Percentiles rank a stretch among this genome's conserved stretches.
These are phyloP conservation scores for Pseudorasbora parva DNA, from an alignment of 2,113 vertebrate genomes.

Conservation along the genomic window DNA sequence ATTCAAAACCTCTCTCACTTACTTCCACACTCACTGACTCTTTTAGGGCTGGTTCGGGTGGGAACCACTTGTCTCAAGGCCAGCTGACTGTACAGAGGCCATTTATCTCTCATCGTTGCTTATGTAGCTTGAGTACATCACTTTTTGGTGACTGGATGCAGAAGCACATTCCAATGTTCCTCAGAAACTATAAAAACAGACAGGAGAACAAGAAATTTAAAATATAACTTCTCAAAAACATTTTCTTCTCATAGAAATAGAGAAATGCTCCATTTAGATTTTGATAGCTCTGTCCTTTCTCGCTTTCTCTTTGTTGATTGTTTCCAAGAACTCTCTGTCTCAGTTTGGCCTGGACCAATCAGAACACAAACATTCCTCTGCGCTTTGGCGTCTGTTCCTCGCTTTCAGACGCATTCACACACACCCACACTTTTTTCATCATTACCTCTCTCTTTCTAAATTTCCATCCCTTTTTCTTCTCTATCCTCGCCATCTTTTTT, in stretches of 20 bases:
- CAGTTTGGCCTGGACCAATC: slow-evolving; percentile 75
- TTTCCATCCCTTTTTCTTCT: slow-evolving; percentile 7
- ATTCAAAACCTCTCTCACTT: slow-evolving; percentile 2
- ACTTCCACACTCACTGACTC: slow-evolving; percentile 3
- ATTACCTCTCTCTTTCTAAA: slow-evolving; percentile 26
- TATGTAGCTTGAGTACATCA: slow-evolving; percentile 74
- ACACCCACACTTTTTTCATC: slow-evolving; percentile 40
- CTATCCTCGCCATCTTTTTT: slow-evolving; percentile 32
- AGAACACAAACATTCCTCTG: slow-evolving; percentile 80
- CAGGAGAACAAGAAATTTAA: slow-evolving; percentile 23
- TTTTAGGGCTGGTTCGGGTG: slow-evolving; percentile 34
- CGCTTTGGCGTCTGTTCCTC: slow-evolving; percentile 71
- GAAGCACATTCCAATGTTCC: slow-evolving; percentile 46
- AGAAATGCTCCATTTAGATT: slow-evolving; percentile 64
- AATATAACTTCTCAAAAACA: neutral
- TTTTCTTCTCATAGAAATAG: slow-evolving; percentile 64
- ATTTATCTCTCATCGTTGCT: slow-evolving; percentile 71
- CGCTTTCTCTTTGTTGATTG: slow-evolving; percentile 73
- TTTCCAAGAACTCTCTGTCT: slow-evolving; percentile 73
- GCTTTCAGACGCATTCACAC: slow-evolving; percentile 18
- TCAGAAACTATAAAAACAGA: slow-evolving; percentile 31
- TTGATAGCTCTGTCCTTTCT: slow-evolving; percentile 48
- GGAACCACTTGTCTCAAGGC: slow-evolving; percentile 61
- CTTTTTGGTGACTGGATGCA: slow-evolving; percentile 65
- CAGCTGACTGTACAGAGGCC: slow-evolving; percentile 68